phyloP scores from a whole-genome alignment of 1,140 invertebrate species.

The Gryllus bimaculatus region DNA sequence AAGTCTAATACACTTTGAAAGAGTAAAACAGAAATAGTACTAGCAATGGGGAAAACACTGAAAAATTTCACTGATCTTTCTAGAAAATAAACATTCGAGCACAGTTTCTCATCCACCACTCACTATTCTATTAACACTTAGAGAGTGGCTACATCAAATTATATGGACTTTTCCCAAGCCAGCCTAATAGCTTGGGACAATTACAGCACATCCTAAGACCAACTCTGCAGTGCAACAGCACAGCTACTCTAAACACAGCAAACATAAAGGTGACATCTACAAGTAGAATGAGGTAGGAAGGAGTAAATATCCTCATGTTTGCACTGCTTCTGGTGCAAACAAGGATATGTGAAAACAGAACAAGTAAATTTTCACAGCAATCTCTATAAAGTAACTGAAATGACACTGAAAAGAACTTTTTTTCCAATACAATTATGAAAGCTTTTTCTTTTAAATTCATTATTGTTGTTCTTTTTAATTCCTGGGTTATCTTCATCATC shows the following conservation, averaged over 20 bases:
- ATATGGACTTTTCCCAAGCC: neutral
- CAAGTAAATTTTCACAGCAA: no score
- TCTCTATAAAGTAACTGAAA: no score
- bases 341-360: no score
- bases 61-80: neutral
- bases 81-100: neutral
- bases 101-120: neutral
- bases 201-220: neutral
- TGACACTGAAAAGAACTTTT: no score
- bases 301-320: no score
- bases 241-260: slow-evolving; percentile 3
- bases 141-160: neutral
- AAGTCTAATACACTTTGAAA: neutral
- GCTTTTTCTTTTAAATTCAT: no score
- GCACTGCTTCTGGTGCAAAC: no score
- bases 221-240: neutral
- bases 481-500: no score
- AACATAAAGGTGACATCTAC: neutral
- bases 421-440: no score
- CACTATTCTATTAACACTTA: neutral
- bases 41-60: neutral
- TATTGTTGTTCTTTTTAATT: no score
- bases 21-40: neutral
- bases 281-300: neutral
- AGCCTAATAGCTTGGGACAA: neutral